Conservation (phyloP, 2,797 vertebrate species). For the Paramormyrops hopkinsi region DNA sequence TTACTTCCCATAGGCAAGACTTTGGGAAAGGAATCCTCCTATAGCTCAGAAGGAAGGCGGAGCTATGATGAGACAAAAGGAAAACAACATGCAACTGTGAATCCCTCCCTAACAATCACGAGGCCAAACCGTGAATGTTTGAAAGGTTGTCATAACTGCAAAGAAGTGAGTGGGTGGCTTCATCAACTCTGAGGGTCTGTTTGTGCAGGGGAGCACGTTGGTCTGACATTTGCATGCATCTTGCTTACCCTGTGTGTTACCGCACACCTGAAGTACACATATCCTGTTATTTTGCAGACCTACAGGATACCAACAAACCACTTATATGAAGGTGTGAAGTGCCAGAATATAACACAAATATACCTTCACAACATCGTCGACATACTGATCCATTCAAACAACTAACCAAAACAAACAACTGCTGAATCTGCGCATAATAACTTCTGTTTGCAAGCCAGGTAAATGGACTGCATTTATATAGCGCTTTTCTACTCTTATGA, state of each 20-base stretch:
- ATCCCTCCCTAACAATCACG: background rate
- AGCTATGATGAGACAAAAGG: background rate
- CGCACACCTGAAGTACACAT: background rate
- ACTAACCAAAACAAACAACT: background rate
- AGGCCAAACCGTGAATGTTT: background rate
- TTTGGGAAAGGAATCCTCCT: background rate
- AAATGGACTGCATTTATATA: too few species aligned
- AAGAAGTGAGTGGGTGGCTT: background rate
- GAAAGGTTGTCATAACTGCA: background rate
- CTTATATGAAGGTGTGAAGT: background rate
- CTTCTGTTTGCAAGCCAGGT: background rate
- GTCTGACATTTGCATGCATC: background rate
- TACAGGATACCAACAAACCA: background rate
- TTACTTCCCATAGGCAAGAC: background rate
- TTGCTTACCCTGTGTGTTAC: background rate
- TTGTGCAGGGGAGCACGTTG: background rate
- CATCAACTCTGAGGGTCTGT: background rate
- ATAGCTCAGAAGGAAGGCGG: background rate
- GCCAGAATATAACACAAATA: background rate
- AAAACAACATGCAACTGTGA: background rate
- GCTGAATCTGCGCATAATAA: background rate
- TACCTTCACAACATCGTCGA: background rate
- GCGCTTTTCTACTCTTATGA: too few species aligned
- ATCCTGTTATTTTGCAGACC: background rate
- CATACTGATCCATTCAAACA: background rate